Evolutionary conservation across 37 sponge, comb jelly and placozoan species (phyloP), one percentile per base, ranked within the genome.

Genomic region (Cladorhizidae sp.): DNA sequence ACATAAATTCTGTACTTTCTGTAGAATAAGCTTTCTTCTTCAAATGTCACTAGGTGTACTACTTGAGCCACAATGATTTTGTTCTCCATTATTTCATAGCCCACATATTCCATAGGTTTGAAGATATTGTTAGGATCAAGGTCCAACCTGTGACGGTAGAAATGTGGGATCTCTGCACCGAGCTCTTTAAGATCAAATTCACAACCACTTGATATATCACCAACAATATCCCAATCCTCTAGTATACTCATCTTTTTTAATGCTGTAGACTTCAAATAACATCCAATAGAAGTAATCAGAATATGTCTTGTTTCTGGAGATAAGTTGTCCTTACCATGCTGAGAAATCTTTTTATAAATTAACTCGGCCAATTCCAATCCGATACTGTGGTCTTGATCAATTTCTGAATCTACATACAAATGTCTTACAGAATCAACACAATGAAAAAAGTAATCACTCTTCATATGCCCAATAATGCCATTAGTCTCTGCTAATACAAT

Each of bases 81-180:
- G 14, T 50, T 70, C 17, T 35, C 51, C 28, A 28, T 12, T 14
- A 72, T 49, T 31, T 89, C 85, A 82, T 91, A 91, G 3, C 86
- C 91, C 22, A 91, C 87, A 41, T 39, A 76, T 23, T 91, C 91
- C 42, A 72, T 56, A 29, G 86, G 64, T 15, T 77, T 40, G 40
- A 91, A 91, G 40, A 83, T 63, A 55, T 86, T 75, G 25, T 76
- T 28, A 45, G 57, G 37, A 43, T 75, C 72, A 49, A 73, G 83
- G 36, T 86, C 87, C 18, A 88, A 67, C 20, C 71, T 31, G 56
- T 75, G 45, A 25, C 76, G 83, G 77, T 51, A 81, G 0, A 7
- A 22, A 29, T 57, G 52, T 74, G 84, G 89, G 1, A 88, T 72
- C 5, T 75, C 67, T 20, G 36, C 33, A 1, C 89, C 89, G 20